These are phyloP conservation scores for Sweltsa coloradensis DNA, from an alignment of 1,140 invertebrate genomes.

Conservation along the genomic window DNA sequence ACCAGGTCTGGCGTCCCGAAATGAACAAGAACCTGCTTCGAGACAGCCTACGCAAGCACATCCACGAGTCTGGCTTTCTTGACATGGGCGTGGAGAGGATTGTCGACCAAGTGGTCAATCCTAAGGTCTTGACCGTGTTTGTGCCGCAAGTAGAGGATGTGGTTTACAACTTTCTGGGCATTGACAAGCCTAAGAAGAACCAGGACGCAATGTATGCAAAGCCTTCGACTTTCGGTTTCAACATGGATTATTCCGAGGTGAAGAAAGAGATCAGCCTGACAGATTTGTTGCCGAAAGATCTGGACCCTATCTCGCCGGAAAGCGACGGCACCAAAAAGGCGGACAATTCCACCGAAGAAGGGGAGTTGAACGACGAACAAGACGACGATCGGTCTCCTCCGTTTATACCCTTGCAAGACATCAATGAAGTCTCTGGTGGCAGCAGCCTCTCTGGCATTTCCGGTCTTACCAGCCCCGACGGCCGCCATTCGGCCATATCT, in stretches of 20 bases:
- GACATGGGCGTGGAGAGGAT: constrained; percentile 81
- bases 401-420: constrained; percentile 47
- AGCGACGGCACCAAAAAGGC: constrained; percentile 41
- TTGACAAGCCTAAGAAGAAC: constrained; percentile 42
- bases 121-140: constrained; percentile 77
- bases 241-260: neutral
- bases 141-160: constrained; percentile 83
- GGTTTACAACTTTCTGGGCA: constrained; percentile 76
- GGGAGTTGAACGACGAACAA: constrained; percentile 17
- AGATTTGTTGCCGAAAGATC: constrained; percentile 54
- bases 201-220: constrained; percentile 1
- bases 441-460: constrained; percentile 45
- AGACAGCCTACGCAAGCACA: constrained; percentile 77
- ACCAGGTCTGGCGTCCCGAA: constrained; percentile 73
- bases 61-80: constrained; percentile 75
- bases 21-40: constrained; percentile 86
- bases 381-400: constrained; percentile 39
- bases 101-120: constrained; percentile 90
- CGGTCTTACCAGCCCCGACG: constrained; percentile 38
- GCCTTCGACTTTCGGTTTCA: too few species aligned
- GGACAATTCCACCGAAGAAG: constrained; percentile 30
- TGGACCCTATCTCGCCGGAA: constrained; percentile 66
- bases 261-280: constrained; percentile 1
- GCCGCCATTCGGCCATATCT: constrained; percentile 8
- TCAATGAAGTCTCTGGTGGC: constrained; percentile 36